phyloP scores from a whole-genome alignment of 2,888 invertebrate genomes.

The Atrina japonica region DNA sequence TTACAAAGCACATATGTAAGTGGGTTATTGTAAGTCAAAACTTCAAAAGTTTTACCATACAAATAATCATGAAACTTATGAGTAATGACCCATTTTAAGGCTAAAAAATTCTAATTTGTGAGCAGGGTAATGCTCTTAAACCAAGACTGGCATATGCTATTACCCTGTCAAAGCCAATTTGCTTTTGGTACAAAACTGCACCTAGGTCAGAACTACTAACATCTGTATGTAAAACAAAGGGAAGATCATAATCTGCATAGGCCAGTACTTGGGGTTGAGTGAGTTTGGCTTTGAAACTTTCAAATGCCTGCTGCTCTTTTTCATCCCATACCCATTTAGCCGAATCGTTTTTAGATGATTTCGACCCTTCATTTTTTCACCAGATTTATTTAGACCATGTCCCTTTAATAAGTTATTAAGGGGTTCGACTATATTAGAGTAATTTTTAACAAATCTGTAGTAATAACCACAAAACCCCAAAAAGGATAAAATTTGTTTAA shows the following conservation, averaged over 20 bases:
- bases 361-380: background rate
- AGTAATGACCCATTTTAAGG: too few relatives aligned
- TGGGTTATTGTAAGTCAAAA: conserved; percentile 33
- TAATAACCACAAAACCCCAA: conserved; percentile 42
- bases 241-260: too few relatives aligned
- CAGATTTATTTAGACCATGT: conserved; percentile 9
- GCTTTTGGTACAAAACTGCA: conserved; percentile 33
- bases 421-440: conserved; percentile 36
- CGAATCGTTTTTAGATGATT: background rate
- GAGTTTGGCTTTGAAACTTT: conserved; percentile 8
- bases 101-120: too few relatives aligned
- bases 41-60: conserved; percentile 32
- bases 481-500: conserved; percentile 30
- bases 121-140: conserved; percentile 16
- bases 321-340: conserved; percentile 8
- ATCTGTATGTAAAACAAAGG: too few relatives aligned
- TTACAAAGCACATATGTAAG: background rate
- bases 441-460: conserved; percentile 36
- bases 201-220: conserved; percentile 24
- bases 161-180: too few relatives aligned
- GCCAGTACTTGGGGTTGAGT: conserved; percentile 18
- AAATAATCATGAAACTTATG: conserved; percentile 44
- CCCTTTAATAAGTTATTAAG: conserved; percentile 36
- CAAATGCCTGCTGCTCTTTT: conserved; percentile 11
- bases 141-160: conserved; percentile 18